Evolutionary conservation across 2,797 vertebrate species (phyloP).

Genomic region (Rhynchotus rufescens): DNA sequence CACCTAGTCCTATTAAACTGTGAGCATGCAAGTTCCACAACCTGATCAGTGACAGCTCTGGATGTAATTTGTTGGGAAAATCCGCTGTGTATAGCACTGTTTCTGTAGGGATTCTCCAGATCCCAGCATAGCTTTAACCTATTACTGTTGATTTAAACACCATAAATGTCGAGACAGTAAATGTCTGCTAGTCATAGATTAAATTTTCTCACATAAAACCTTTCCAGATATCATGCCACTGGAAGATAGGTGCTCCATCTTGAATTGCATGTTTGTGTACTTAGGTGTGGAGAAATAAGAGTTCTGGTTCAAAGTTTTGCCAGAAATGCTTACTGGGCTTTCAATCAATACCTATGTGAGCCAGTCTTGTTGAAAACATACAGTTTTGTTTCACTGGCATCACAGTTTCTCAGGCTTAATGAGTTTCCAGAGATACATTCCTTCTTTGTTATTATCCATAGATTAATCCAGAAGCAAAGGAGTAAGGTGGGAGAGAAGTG

Average conservation of each 20-base stretch:
- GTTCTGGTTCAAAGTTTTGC: not conserved
- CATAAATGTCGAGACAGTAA: not conserved
- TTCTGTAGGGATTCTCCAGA: not conserved
- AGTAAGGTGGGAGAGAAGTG: not conserved
- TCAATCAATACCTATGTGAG: not conserved
- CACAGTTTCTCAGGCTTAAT: not conserved
- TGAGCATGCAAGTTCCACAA: not conserved
- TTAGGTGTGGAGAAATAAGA: not conserved
- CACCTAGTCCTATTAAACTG: not conserved
- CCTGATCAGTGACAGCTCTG: not conserved
- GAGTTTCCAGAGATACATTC: not conserved
- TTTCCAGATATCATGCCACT: not conserved
- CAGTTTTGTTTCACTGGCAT: not conserved
- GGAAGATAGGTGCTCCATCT: not conserved
- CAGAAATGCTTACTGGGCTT: not conserved
- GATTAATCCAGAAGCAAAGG: not conserved
- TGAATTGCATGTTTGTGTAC: not conserved
- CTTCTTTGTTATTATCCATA: not conserved
- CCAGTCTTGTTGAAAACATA: not conserved
- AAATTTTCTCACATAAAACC: not conserved
- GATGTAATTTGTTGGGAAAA: not conserved
- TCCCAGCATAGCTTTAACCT: not conserved
- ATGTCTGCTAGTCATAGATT: not conserved
- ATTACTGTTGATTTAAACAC: not conserved
- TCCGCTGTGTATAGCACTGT: not conserved